Conservation (phyloP, 2,113 vertebrate genomes). For the Hippocampus guttulatus region DNA sequence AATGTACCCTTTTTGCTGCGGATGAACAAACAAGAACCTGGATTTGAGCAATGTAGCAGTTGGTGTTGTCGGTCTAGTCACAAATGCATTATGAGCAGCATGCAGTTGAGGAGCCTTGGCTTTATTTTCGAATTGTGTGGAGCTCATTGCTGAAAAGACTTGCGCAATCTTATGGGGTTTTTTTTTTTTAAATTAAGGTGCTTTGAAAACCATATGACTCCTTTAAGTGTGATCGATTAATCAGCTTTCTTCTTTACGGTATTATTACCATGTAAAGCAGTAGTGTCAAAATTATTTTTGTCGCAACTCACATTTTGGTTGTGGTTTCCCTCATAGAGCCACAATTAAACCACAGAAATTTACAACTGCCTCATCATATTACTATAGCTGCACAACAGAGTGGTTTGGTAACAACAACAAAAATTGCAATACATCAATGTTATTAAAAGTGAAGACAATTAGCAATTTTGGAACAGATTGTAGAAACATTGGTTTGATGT, state of each 20-base stretch:
- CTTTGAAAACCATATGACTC: background rate
- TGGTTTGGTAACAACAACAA: background rate
- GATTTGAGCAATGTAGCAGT: slow-evolving; percentile 11
- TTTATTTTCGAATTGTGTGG: background rate
- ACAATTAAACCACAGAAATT: background rate
- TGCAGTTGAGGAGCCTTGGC: slow-evolving; percentile 21
- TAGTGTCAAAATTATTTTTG: background rate
- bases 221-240: no score
- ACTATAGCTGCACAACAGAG: background rate
- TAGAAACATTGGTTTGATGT: background rate
- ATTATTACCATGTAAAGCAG: background rate
- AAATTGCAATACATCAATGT: background rate
- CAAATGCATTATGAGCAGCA: slow-evolving; percentile 29
- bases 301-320: background rate
- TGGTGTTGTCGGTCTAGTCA: slow-evolving; percentile 20
- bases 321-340: background rate
- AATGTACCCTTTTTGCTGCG: slow-evolving; percentile 9
- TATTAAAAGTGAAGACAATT: background rate
- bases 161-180: background rate
- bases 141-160: background rate
- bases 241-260: background rate
- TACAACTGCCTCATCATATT: background rate
- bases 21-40: slow-evolving; percentile 23
- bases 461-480: background rate
- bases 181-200: background rate